These are phyloP conservation scores for Pseudorhiza aurosa DNA, from an alignment of 30 jellyfish, hydroid and myxozoan genomes.

Conservation along the genomic window DNA sequence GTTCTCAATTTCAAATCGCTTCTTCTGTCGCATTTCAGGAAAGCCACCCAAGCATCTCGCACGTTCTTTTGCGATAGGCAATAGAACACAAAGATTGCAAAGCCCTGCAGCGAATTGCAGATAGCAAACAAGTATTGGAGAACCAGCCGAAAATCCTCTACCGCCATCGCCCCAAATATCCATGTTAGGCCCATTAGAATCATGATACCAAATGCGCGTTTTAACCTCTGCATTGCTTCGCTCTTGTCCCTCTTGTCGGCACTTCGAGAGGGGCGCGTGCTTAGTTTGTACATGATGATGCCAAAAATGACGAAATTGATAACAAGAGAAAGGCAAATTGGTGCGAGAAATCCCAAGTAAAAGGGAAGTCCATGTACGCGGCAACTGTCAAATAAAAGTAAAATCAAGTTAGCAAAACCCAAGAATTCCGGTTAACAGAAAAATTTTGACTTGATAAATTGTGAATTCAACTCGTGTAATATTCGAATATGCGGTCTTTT, in stretches of 20 bases:
- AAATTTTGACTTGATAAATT: neutral
- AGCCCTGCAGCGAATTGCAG: constrained; percentile 91
- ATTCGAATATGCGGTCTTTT: too few relatives aligned
- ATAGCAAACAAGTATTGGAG: constrained; percentile 85
- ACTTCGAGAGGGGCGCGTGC: constrained; percentile 85
- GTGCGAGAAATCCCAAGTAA: constrained; percentile 81
- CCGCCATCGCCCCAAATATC: constrained; percentile 92
- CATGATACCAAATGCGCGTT: constrained; percentile 97
- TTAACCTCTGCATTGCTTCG: constrained; percentile 71
- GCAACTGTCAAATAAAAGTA: constrained; percentile 57
- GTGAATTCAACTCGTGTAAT: too few relatives aligned
- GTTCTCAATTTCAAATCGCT: constrained; percentile 79
- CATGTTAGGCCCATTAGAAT: constrained; percentile 96
- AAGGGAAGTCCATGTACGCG: constrained; percentile 88
- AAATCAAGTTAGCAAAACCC: too few relatives aligned
- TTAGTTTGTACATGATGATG: constrained; percentile 88
- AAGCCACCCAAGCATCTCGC: constrained; percentile 88
- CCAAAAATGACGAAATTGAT: constrained; percentile 76
- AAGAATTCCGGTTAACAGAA: too few relatives aligned
- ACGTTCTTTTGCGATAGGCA: constrained; percentile 87
- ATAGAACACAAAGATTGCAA: constrained; percentile 89
- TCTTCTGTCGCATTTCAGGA: constrained; percentile 85
- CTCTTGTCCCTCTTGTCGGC: constrained; percentile 65
- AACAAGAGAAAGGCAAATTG: constrained; percentile 85
- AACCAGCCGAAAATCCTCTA: constrained; percentile 83